Conservation (phyloP, 2,797 vertebrate species). For the Pelochelys cantorii region DNA sequence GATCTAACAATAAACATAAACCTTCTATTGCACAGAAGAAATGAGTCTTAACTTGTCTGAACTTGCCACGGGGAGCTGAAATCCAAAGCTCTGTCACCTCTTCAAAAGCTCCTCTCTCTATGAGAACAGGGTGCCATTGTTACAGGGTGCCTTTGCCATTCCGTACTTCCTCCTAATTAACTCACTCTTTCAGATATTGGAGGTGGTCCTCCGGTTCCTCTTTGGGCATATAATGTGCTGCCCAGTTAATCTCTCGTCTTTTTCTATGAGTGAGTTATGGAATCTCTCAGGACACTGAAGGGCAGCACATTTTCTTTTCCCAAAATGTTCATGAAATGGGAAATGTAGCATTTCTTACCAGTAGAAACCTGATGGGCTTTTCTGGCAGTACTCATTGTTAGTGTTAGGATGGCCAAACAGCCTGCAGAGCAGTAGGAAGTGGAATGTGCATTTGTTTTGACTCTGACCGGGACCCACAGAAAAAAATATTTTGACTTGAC, state of each 20-base stretch:
- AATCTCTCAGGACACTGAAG: conserved; percentile 29
- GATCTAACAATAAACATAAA: conserved; percentile 71
- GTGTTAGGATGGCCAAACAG: conserved; percentile 25
- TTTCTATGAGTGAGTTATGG: conserved; percentile 74
- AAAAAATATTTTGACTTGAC: conserved; percentile 69
- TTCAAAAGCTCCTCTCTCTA: conserved; percentile 71
- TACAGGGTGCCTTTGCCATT: conserved; percentile 66
- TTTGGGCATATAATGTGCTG: conserved; percentile 51
- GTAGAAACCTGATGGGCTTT: conserved; percentile 60
- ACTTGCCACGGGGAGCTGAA: conserved; percentile 54
- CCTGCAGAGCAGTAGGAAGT: conserved; percentile 34
- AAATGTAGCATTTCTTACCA: conserved; percentile 45
- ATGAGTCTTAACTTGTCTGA: conserved; percentile 73
- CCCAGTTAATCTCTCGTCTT: conserved; percentile 31
- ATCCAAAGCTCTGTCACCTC: conserved; percentile 73
- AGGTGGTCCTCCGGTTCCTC: conserved; percentile 58
- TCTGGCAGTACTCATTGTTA: conserved; percentile 43
- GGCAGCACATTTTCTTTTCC: conserved; percentile 60
- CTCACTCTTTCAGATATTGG: conserved; percentile 69
- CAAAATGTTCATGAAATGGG: conserved; percentile 33
- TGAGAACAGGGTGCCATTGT: conserved; percentile 73
- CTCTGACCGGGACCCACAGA: conserved; percentile 36
- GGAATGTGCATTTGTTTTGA: neutral
- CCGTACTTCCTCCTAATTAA: conserved; percentile 60
- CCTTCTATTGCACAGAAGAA: conserved; percentile 49